Conservation (phyloP, 2,797 vertebrate species). For the Falco biarmicus region DNA sequence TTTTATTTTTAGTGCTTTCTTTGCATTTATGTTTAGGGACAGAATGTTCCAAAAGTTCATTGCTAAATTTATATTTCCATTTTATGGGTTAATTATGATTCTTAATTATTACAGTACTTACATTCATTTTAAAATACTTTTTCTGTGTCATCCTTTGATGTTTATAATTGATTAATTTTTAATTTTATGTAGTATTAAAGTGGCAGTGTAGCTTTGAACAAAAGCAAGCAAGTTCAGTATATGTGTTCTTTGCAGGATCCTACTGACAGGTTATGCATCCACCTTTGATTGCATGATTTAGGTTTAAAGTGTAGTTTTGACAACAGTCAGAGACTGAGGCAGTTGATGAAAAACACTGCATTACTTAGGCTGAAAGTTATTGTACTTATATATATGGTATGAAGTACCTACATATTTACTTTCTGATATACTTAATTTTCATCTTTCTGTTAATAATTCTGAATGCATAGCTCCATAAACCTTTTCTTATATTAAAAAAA, state of each 20-base stretch:
- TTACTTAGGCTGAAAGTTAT: neutral
- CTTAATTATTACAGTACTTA: conserved; percentile 42
- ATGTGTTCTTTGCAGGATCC: neutral
- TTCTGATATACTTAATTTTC: neutral
- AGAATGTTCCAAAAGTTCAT: neutral
- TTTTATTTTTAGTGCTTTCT: neutral
- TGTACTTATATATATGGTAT: neutral
- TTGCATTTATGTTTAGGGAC: neutral
- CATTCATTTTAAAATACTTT: conserved; percentile 27
- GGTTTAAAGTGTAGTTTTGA: conserved; percentile 39
- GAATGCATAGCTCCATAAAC: neutral
- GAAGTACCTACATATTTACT: neutral
- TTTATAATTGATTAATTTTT: conserved; percentile 68
- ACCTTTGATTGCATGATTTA: conserved; percentile 24
- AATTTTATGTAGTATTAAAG: conserved; percentile 31
- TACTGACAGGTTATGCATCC: conserved; percentile 23
- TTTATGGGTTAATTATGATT: conserved; percentile 18
- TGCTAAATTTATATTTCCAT: conserved; percentile 11
- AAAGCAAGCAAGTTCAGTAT: conserved; percentile 19
- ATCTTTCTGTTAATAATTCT: neutral
- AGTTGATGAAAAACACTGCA: neutral
- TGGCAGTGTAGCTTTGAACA: conserved; percentile 51
- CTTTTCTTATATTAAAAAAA: neutral
- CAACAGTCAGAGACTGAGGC: neutral
- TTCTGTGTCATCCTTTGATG: conserved; percentile 53